phyloP scores from a whole-genome alignment of 2,113 vertebrate species.

The Trogon surrucura region DNA sequence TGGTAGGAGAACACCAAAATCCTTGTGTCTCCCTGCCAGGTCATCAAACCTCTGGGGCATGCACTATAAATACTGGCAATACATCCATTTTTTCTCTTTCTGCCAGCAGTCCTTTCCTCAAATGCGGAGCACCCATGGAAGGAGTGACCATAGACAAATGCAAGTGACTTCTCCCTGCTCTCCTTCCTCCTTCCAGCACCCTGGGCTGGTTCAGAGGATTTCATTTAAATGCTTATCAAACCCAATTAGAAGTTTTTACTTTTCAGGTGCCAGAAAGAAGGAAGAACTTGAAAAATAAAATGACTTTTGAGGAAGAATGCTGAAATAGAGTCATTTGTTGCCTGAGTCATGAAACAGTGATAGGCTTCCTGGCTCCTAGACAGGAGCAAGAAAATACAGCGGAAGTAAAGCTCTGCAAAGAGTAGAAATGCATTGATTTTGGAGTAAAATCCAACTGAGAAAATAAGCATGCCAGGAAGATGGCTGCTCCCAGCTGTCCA shows the following conservation, averaged over 20 bases:
- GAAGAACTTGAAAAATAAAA: not conserved
- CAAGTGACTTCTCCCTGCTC: not conserved
- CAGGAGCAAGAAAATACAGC: constrained; percentile 6
- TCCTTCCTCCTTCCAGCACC: not conserved
- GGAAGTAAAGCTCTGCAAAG: not conserved
- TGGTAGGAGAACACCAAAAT: not conserved
- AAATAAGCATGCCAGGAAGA: constrained; percentile 35
- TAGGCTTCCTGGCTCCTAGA: not conserved
- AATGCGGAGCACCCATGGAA: not conserved
- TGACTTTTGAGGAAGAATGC: not conserved
- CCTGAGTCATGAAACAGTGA: constrained; percentile 37
- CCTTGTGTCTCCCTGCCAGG: not conserved
- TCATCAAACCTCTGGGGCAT: not conserved
- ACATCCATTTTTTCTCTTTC: not conserved
- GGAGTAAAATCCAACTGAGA: constrained; percentile 18
- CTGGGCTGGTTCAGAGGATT: not conserved
- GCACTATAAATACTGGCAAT: not conserved
- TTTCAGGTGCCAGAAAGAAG: not conserved
- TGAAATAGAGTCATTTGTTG: not conserved
- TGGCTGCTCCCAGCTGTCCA: constrained; percentile 12
- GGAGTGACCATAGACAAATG: not conserved
- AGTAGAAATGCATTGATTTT: not conserved
- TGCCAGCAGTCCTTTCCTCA: not conserved
- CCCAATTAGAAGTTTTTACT: not conserved
- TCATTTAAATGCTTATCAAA: not conserved